Base-by-base conservation (phyloP, 1,140 invertebrate species). In the Drosophila tristis region DNA sequence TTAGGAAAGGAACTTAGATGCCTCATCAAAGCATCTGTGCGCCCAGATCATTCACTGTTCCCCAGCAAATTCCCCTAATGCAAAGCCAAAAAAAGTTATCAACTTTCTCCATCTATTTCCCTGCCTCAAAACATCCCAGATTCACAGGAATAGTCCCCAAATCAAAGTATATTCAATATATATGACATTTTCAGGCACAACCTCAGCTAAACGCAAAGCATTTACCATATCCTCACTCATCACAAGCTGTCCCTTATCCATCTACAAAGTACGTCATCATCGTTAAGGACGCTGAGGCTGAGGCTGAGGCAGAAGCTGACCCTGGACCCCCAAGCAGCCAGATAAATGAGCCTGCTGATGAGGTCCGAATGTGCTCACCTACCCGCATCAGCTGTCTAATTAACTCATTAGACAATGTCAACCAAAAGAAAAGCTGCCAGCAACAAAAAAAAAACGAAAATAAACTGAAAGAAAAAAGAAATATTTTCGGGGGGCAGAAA, bases 321-420 rank as follows among this genome's bases (percentile, higher is more conserved):
- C 20, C 20, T 20, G 5, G 26, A 29, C 5, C 35, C 35, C 35
- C 35, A 39, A 11, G 71, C 74, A 62, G n/a, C 62, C 20, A 57
- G 51, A 64, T 61, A 65, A 70, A 80, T 62, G 70, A n/a, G 44
- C 20, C 48, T 50, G 8, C 49, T 76, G 70, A 74, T 72, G 43
- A 64, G 55, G 20, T 56, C 73, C 45, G 63, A 84, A 71, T 64
- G 65, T 64, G 60, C 59, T 66, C 61, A 71, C 44, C 63, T 51
- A 72, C 70, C 82, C 70, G 78, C 76, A 86, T 79, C 66, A 72
- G 44, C 57, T 59, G 64, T 57, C 84, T 87, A 87, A 87, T 87
- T 87, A 84, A 87, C 84, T 87, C 84, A 87, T 87, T 87, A 87
- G 79, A 89, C 84, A 87, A 89, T 87, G 82, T 87, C 84, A 80